phyloP scores from a whole-genome alignment of 2,888 invertebrate species.

The Zele albiditarsus region DNA sequence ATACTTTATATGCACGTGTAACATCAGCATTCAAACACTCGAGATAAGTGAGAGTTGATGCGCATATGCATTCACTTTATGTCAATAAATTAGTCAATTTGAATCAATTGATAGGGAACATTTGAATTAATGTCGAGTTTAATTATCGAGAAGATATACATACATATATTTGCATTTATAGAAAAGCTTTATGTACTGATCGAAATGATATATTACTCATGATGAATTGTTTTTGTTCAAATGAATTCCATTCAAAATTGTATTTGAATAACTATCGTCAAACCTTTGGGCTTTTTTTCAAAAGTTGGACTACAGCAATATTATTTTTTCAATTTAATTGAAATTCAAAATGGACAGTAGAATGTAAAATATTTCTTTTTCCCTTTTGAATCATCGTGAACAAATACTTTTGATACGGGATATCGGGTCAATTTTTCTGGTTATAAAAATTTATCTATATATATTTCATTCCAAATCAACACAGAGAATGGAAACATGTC shows the following conservation, averaged over 20 bases:
- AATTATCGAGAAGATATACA: background rate
- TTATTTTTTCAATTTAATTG: too few species aligned
- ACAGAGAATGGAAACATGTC: too few species aligned
- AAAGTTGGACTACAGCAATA: too few species aligned
- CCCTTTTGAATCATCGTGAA: too few species aligned
- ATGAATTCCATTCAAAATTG: background rate
- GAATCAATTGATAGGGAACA: slow-evolving; percentile 17
- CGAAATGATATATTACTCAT: background rate
- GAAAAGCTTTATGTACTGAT: background rate
- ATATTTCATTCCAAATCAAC: too few species aligned
- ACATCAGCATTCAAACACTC: slow-evolving; percentile 21
- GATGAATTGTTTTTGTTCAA: background rate
- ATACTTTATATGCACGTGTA: slow-evolving; percentile 1
- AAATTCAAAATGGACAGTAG: too few species aligned
- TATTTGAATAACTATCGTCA: too few species aligned
- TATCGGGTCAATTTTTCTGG: too few species aligned
- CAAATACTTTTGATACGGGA: too few species aligned
- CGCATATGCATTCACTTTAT: background rate
- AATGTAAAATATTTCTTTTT: too few species aligned
- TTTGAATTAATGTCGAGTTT: background rate
- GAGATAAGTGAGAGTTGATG: slow-evolving; percentile 24
- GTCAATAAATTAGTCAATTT: slow-evolving; percentile 19
- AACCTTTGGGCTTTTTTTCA: too few species aligned
- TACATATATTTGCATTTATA: background rate
- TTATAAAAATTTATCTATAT: too few species aligned